phyloP scores from a whole-genome alignment of 2,888 invertebrate species.

The Drosophila subsilvestris region DNA sequence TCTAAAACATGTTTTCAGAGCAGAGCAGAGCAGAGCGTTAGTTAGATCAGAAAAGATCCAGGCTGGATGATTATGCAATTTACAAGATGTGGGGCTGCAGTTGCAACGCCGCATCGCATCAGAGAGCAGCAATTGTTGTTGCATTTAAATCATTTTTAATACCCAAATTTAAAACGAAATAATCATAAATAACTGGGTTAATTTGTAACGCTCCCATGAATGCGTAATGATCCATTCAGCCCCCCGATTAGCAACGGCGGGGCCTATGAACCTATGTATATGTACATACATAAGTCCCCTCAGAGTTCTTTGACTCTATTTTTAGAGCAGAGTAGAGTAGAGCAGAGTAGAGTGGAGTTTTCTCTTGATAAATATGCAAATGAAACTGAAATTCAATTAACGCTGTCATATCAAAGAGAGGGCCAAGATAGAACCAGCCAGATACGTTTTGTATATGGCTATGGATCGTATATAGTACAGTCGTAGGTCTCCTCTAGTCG shows the following conservation, averaged over 20 bases:
- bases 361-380: constrained; percentile 47
- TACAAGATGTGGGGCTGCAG: constrained; percentile 49
- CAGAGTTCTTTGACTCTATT: constrained; percentile 15
- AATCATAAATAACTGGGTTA: constrained; percentile 80
- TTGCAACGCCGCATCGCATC: constrained; percentile 14
- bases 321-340: constrained; percentile 22
- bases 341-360: neutral
- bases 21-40: neutral
- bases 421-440: constrained; percentile 4
- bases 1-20: constrained; percentile 54
- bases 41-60: constrained; percentile 24
- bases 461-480: neutral
- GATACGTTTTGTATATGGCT: too few species aligned
- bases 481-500: constrained; percentile 28
- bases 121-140: constrained; percentile 20
- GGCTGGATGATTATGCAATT: constrained; percentile 69
- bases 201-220: constrained; percentile 79
- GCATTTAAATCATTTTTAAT: constrained; percentile 66
- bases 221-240: constrained; percentile 76
- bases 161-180: constrained; percentile 61
- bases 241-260: constrained; percentile 5
- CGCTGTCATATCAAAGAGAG: constrained; percentile 62
- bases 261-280: constrained; percentile 4
- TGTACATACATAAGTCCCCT: neutral
- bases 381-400: constrained; percentile 76